These are phyloP conservation scores for Catharus fuscescens DNA, from an alignment of 2,113 vertebrate species.

Conservation along the genomic window DNA sequence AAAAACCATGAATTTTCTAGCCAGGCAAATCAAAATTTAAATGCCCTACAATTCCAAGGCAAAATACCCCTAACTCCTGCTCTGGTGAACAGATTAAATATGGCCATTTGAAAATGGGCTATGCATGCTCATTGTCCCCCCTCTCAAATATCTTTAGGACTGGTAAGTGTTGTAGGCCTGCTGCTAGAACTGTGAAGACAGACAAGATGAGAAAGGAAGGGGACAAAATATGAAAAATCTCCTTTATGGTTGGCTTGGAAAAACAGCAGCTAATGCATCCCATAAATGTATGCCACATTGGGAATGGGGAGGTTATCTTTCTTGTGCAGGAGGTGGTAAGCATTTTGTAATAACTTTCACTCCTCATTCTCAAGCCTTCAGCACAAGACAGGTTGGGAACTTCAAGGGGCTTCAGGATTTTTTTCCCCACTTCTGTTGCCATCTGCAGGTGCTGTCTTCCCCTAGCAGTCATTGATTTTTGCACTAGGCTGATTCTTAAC, in stretches of 20 bases:
- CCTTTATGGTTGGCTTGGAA: background rate
- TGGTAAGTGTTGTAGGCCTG: background rate
- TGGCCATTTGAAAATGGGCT: background rate
- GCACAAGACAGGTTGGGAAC: background rate
- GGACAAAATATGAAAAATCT: background rate
- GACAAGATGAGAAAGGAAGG: background rate
- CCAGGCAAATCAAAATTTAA: background rate
- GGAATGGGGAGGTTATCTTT: background rate
- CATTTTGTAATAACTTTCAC: background rate
- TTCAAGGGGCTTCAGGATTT: background rate
- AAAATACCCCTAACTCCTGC: background rate
- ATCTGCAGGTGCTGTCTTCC: background rate
- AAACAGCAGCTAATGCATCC: background rate
- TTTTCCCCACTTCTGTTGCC: background rate
- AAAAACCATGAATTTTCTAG: background rate
- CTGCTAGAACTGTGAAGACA: background rate
- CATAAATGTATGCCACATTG: background rate
- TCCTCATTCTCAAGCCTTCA: background rate
- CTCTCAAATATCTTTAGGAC: background rate
- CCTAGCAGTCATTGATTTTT: background rate
- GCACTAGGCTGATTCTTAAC: background rate
- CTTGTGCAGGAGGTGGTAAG: background rate
- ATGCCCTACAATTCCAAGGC: background rate
- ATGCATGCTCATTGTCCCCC: accelerated
- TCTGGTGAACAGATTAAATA: background rate